Conservation (phyloP, 1,140 invertebrate genomes). For the Eriosoma lanigerum region DNA sequence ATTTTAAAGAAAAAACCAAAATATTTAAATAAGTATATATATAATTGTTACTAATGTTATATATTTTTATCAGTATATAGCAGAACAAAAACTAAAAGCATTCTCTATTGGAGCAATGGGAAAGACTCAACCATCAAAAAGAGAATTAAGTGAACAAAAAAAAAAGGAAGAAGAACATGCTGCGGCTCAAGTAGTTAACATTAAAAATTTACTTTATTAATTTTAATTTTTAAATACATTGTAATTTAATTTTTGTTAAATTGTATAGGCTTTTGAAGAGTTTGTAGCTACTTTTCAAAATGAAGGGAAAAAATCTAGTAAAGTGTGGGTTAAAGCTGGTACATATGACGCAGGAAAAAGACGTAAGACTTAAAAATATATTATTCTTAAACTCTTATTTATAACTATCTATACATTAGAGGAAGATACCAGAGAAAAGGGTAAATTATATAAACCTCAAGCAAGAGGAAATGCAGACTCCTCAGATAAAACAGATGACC, state of each 20-base stretch:
- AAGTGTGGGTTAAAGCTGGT: slow-evolving; percentile 96
- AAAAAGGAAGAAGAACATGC: slow-evolving; percentile 89
- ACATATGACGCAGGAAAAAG: slow-evolving; percentile 92
- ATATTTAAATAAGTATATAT: too few relatives aligned
- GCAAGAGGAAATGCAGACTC: slow-evolving; percentile 31
- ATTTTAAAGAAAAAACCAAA: too few relatives aligned
- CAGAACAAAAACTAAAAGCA: slow-evolving; percentile 76
- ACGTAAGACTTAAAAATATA: slow-evolving; percentile 62
- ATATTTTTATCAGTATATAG: slow-evolving; percentile 63
- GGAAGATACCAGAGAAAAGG: slow-evolving; percentile 85
- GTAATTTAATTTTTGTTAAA: neutral
- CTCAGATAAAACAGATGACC: slow-evolving; percentile 29
- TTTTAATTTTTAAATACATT: neutral
- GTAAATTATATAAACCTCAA: slow-evolving; percentile 91
- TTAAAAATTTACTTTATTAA: neutral
- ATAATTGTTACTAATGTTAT: neutral
- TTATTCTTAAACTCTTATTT: neutral
- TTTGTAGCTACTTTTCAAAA: slow-evolving; percentile 98
- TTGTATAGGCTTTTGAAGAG: slow-evolving; percentile 84
- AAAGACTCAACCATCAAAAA: slow-evolving; percentile 77
- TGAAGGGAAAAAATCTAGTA: slow-evolving; percentile 71
- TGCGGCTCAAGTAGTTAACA: slow-evolving; percentile 67
- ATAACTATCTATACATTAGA: slow-evolving; percentile 60
- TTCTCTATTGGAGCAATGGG: slow-evolving; percentile 83
- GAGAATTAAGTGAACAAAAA: slow-evolving; percentile 81